phyloP scores from a whole-genome alignment of 2,113 vertebrate species.

The Periophthalmus modestus region DNA sequence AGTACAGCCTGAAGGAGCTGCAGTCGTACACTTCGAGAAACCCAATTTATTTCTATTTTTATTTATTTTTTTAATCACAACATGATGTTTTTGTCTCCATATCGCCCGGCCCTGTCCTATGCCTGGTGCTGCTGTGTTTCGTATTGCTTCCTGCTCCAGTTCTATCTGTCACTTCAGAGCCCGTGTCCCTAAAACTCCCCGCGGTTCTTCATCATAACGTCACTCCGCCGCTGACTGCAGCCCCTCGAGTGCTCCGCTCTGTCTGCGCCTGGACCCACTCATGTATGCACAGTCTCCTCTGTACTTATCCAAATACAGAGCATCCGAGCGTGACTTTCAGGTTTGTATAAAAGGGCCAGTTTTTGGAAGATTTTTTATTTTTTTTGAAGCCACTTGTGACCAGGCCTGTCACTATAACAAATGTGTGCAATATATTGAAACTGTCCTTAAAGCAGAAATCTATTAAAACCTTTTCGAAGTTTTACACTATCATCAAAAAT shows the following conservation, averaged over 20 bases:
- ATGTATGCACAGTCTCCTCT: constrained; percentile 25
- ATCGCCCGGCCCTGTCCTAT: not conserved
- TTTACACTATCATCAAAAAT: too few species aligned
- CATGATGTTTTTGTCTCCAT: not conserved
- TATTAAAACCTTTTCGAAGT: too few species aligned
- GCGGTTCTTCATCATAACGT: constrained; percentile 65
- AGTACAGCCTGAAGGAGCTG: too few species aligned
- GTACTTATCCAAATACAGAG: constrained; percentile 10
- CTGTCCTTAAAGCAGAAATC: too few species aligned
- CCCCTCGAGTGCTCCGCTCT: constrained; percentile 49
- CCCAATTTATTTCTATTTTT: too few species aligned
- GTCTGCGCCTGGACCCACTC: constrained; percentile 20
- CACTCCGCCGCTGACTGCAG: constrained; percentile 63
- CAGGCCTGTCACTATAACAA: constrained; percentile 1
- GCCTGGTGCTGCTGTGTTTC: constrained; percentile 16
- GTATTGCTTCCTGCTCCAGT: constrained; percentile 53
- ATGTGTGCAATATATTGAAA: too few species aligned
- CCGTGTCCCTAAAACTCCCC: constrained; percentile 50
- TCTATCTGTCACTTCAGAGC: constrained; percentile 61
- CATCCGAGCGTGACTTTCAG: constrained; percentile 23
- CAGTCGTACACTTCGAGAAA: too few species aligned
- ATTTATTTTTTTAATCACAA: not conserved
- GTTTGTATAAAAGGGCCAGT: constrained; percentile 17
- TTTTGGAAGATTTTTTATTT: not conserved
- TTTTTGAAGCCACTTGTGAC: constrained; percentile 10